Conservation (phyloP, 2,797 vertebrate species). For the Cossypha polioptera region DNA sequence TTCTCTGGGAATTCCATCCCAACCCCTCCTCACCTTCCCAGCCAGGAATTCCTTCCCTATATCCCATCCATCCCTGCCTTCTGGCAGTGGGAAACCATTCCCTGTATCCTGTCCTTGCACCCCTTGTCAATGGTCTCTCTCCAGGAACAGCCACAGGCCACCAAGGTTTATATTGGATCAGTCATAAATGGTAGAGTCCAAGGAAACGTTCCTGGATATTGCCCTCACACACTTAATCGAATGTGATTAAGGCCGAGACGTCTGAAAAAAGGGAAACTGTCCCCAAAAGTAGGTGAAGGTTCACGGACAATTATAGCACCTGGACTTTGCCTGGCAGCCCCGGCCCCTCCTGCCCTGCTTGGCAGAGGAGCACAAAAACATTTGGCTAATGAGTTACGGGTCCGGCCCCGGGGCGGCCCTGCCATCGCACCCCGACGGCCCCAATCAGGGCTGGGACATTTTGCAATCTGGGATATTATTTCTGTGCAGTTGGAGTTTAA, state of each 20-base stretch:
- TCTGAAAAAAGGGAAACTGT: neutral
- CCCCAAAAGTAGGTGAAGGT: conserved; percentile 70
- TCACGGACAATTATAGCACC: neutral
- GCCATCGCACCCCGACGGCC: neutral
- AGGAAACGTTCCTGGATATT: rapidly evolving
- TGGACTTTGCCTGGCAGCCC: conserved; percentile 60
- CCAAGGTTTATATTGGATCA: too few relatives aligned
- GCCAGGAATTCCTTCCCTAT: rapidly evolving
- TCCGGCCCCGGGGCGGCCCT: neutral
- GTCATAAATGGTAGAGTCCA: neutral
- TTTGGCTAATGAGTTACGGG: conserved; percentile 69
- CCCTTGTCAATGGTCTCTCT: neutral
- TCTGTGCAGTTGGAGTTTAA: conserved; percentile 64
- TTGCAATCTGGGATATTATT: conserved; percentile 14
- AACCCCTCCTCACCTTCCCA: rapidly evolving
- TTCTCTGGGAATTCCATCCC: rapidly evolving
- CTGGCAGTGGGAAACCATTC: neutral
- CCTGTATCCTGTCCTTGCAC: neutral
- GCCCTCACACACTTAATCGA: neutral
- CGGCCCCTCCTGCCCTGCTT: neutral
- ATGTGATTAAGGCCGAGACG: rapidly evolving
- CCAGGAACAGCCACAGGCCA: rapidly evolving
- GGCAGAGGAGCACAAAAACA: conserved; percentile 43
- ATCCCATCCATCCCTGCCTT: neutral
- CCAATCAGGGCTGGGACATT: conserved; percentile 34